Evolutionary conservation across 2,888 invertebrate genomes (phyloP).

Genomic region (Habrosyne pyritoides): DNA sequence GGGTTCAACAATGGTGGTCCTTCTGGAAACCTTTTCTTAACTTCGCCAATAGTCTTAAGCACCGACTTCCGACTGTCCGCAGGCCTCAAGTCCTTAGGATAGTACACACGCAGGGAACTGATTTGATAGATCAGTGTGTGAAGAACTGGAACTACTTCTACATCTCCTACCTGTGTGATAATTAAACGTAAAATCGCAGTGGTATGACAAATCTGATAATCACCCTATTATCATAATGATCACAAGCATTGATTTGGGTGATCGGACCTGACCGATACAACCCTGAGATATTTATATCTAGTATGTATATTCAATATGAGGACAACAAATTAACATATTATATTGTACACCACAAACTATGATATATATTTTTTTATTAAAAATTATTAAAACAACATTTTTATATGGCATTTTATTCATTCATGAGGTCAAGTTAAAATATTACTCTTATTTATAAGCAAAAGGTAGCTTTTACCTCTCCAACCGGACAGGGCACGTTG

Average conservation of each 20-base stretch:
- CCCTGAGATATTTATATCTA: too few species aligned
- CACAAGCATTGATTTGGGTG: too few species aligned
- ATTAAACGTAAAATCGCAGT: not conserved
- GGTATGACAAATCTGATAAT: not conserved
- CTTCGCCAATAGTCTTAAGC: conserved; percentile 92
- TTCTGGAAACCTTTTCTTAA: conserved; percentile 94
- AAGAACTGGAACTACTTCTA: conserved; percentile 95
- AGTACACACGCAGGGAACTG: conserved; percentile 94
- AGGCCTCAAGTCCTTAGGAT: conserved; percentile 94
- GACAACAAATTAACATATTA: too few species aligned
- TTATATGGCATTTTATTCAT: too few species aligned
- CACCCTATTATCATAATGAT: too few species aligned
- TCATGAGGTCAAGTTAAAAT: too few species aligned
- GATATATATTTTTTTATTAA: too few species aligned
- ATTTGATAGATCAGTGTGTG: conserved; percentile 92
- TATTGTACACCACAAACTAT: too few species aligned
- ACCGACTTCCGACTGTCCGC: conserved; percentile 93
- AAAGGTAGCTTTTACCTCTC: conserved; percentile 70
- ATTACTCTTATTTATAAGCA: not conserved
- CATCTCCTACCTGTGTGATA: conserved; percentile 87
- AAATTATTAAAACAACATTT: too few species aligned
- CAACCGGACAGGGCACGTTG: conserved; percentile 88
- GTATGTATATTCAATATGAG: too few species aligned
- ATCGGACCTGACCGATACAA: too few species aligned
- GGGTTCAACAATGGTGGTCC: conserved; percentile 96